Evolutionary conservation across 2,888 invertebrate genomes (phyloP).

Genomic region (Hypsopygia costalis): DNA sequence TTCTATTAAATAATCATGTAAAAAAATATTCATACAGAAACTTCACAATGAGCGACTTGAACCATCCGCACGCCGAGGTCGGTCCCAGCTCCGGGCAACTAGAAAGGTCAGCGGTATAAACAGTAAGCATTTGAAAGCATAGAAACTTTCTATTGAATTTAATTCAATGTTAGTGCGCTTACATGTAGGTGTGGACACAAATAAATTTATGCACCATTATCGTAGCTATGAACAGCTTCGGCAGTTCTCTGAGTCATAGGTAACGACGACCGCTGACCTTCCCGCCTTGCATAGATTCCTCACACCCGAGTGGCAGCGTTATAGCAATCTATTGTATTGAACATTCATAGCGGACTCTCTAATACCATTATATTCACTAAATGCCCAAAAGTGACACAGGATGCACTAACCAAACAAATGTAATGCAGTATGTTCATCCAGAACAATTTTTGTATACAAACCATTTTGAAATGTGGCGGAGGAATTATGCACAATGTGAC

Average conservation of each 20-base stretch:
- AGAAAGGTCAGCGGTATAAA: constrained; percentile 13
- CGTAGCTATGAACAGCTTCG: no score
- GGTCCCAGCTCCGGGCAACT: constrained; percentile 3
- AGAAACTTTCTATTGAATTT: neutral
- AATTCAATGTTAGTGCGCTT: neutral
- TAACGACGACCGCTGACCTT: constrained; percentile 49
- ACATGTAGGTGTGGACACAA: no score
- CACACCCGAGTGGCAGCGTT: constrained; percentile 41
- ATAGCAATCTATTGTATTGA: constrained; percentile 40
- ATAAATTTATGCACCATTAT: no score
- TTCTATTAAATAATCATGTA: no score
- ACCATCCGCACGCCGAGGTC: neutral
- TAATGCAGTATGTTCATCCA: constrained; percentile 56
- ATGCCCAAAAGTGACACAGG: constrained; percentile 52
- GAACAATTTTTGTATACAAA: constrained; percentile 61
- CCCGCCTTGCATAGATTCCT: constrained; percentile 49
- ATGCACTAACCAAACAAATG: constrained; percentile 66
- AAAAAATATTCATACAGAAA: no score
- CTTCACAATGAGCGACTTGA: no score
- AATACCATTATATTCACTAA: constrained; percentile 49
- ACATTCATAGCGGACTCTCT: constrained; percentile 48
- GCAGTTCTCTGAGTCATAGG: no score
- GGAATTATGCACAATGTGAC: constrained; percentile 38
- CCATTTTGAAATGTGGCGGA: constrained; percentile 34
- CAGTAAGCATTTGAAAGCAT: no score